Evolutionary conservation across 1,140 invertebrate species (phyloP).

Genomic region (Drosophila orena): DNA sequence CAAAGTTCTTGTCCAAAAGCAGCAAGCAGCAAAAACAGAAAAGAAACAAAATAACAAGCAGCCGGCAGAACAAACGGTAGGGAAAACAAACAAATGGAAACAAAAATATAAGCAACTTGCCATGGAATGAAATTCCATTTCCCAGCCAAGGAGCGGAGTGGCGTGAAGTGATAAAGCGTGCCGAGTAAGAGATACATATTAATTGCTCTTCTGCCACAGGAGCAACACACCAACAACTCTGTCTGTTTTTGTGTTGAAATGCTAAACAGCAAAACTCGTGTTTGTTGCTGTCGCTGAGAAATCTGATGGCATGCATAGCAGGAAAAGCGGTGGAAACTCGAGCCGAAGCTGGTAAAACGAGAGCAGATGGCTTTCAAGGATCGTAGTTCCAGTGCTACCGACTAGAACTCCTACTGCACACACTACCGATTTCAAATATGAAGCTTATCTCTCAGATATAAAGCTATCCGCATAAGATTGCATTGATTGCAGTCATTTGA

Average conservation of each 20-base stretch:
- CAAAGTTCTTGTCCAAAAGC: constrained; percentile 49
- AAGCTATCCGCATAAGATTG: too few species aligned
- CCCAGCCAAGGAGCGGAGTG: constrained; percentile 2
- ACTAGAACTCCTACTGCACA: not conserved
- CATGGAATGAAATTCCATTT: constrained; percentile 40
- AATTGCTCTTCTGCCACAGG: constrained; percentile 64
- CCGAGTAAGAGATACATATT: constrained; percentile 80
- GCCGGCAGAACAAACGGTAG: constrained; percentile 11
- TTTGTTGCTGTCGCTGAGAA: constrained; percentile 21
- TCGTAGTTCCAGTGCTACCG: not conserved
- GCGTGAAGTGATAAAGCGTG: constrained; percentile 66
- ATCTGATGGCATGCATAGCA: constrained; percentile 17
- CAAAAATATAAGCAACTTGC: constrained; percentile 29
- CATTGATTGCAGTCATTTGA: too few species aligned
- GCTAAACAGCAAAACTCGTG: constrained; percentile 68
- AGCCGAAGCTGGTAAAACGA: not conserved
- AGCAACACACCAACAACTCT: constrained; percentile 40
- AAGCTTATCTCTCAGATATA: too few species aligned
- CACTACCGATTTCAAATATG: too few species aligned
- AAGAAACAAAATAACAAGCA: constrained; percentile 17
- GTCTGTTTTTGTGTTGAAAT: constrained; percentile 70
- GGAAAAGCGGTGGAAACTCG: constrained; percentile 7
- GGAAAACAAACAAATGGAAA: constrained; percentile 39
- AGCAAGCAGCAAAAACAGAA: constrained; percentile 5
- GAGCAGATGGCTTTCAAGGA: constrained; percentile 3